Evolutionary conservation across 2,888 invertebrate genomes (phyloP).

Genomic region (Anoplius nigerrimus): DNA sequence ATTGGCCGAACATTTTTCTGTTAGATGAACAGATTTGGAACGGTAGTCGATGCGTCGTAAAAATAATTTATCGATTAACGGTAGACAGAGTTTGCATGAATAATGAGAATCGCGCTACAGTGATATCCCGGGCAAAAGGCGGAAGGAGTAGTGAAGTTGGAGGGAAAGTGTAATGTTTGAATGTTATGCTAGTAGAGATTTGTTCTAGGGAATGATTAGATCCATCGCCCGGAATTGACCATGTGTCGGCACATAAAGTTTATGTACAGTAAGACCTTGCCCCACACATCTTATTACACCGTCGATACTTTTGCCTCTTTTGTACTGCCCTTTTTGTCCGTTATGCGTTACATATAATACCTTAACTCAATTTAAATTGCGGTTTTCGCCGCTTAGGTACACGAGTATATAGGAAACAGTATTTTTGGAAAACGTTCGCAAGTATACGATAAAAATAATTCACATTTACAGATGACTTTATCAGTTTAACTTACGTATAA

Average conservation of each 20-base stretch:
- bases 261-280: not conserved
- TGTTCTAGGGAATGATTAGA: too few relatives aligned
- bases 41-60: too few relatives aligned
- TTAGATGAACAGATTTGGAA: too few relatives aligned
- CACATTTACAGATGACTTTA: conserved; percentile 27
- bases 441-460: conserved; percentile 44
- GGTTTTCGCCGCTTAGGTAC: conserved; percentile 43
- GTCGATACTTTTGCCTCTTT: not conserved
- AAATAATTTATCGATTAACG: too few relatives aligned
- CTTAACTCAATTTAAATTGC: conserved; percentile 1
- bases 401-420: conserved; percentile 49
- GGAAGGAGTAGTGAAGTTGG: conserved; percentile 20
- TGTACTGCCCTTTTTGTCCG: conserved; percentile 1
- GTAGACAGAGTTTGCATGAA: too few relatives aligned
- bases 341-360: conserved; percentile 14
- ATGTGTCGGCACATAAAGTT: not conserved
- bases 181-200: too few relatives aligned
- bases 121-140: conserved; percentile 8
- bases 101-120: conserved; percentile 4
- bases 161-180: too few relatives aligned
- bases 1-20: too few relatives aligned
- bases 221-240: not conserved
- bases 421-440: conserved; percentile 36
- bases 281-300: not conserved
- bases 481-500: conserved; percentile 44